A percentile compares a stretch with the other conserved stretches of the same genome.
These are phyloP conservation scores for Tupaia tana DNA, from an alignment of 2,113 vertebrate species.

Conservation along the genomic window DNA sequence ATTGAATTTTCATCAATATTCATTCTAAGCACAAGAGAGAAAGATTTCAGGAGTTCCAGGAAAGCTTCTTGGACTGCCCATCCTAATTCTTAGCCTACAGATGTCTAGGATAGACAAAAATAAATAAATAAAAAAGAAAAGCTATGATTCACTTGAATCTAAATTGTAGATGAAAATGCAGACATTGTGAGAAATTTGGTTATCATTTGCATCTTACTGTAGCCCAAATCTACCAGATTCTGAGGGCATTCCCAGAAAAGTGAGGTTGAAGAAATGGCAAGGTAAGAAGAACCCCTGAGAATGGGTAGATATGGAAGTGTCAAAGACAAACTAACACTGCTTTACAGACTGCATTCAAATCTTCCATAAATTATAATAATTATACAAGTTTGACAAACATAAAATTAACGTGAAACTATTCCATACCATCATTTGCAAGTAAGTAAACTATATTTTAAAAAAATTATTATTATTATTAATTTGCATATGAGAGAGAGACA, in stretches of 20 bases:
- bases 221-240: not conserved
- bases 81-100: not conserved
- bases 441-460: too few relatives aligned
- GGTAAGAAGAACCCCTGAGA: not conserved
- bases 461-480: too few relatives aligned
- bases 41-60: not conserved
- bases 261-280: not conserved
- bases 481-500: too few relatives aligned
- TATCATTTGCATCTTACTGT: not conserved
- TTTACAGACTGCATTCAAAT: constrained; percentile 33
- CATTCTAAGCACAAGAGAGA: not conserved
- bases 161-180: constrained; percentile 8
- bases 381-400: not conserved
- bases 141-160: not conserved
- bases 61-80: not conserved
- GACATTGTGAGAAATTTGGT: not conserved
- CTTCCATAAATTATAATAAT: not conserved
- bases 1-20: not conserved
- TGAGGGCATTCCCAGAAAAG: not conserved
- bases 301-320: not conserved
- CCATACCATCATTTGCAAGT: not conserved
- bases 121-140: not conserved
- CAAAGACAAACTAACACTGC: not conserved
- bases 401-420: not conserved
- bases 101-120: not conserved